Base-by-base conservation (phyloP, 2,797 vertebrate species). In the Erpetoichthys calabaricus region DNA sequence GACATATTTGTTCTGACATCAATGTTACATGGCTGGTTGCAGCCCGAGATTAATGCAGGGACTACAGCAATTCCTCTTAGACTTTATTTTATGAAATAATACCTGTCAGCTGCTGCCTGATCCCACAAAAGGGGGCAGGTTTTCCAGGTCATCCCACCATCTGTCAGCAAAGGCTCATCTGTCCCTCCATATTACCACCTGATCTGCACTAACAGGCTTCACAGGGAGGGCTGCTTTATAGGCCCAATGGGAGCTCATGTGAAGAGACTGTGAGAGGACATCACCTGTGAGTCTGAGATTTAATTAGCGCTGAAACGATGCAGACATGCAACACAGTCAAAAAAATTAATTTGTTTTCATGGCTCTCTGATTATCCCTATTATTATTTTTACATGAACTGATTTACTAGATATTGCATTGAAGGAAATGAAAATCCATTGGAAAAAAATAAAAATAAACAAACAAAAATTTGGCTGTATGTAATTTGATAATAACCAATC, bases 41-140 rank as follows among this genome's bases (percentile, higher is more conserved):
- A 82, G 87, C 81, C 78, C 84, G 72, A 81, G 87, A 92, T 92
- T 84, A 89, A 91, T 91, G 90, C 68, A 78, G 80, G 80, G 79
- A 79, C 82, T 79, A 77, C 78, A 76, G 79, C 80, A 76, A 82
- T 84, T 85, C 80, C 83, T 88, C 83, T 83, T 84, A 84, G 83
- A 87, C 81, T 80, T 81, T 83, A 82, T 85, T 89, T 92, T 89
- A 89, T 89, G 88, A 90, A 90, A 89, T 91, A 89, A 92, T 94
- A 97, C 91, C 92, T 92, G 91, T 94, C 89, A 91, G 89, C 83
- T 90, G 86, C 80, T 77, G 88, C 83, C 84, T 86, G 87, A 90
- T 94, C 88, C 86, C 84, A 86, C 85, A 81, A 88, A 89, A 84
- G 83, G 85, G 85, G 86, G 84, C 90, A 87, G 86, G 89, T 89